Percentiles rank a stretch among this genome's conserved stretches.
Conservation (phyloP, 2,888 invertebrate genomes). For the Embidobia sp. region DNA sequence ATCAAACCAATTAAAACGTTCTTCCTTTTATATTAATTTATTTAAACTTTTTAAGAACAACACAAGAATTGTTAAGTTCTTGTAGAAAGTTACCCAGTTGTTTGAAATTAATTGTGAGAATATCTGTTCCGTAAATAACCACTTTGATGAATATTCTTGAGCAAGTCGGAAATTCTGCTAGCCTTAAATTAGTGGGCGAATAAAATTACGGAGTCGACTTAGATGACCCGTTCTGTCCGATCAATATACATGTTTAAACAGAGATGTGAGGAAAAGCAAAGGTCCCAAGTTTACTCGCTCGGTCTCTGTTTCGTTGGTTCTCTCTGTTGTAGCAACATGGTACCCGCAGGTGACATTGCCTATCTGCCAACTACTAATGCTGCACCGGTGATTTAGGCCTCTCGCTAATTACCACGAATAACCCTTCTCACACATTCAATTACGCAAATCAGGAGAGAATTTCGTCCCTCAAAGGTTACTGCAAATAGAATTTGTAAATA, state of each 20-base stretch:
- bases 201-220: constrained; percentile 8
- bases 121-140: neutral
- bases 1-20: too few relatives aligned
- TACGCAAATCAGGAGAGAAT: constrained; percentile 64
- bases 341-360: constrained; percentile 74
- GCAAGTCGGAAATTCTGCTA: neutral
- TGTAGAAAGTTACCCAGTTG: too few relatives aligned
- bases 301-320: constrained; percentile 4
- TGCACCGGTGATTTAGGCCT: constrained; percentile 75
- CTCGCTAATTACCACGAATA: constrained; percentile 78
- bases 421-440: constrained; percentile 73
- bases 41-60: too few relatives aligned
- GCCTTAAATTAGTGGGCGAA: neutral
- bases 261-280: constrained; percentile 67
- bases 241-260: constrained; percentile 77
- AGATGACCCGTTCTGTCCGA: too few relatives aligned
- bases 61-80: too few relatives aligned
- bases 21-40: too few relatives aligned
- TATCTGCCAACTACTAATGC: constrained; percentile 74
- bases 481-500: constrained; percentile 8
- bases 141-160: neutral
- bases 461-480: constrained; percentile 16
- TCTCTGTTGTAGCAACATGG: constrained; percentile 69
- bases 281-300: constrained; percentile 57
- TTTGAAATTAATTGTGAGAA: neutral